Base-by-base conservation (phyloP, 2,888 invertebrate species). In the Tetranychus truncatus region DNA sequence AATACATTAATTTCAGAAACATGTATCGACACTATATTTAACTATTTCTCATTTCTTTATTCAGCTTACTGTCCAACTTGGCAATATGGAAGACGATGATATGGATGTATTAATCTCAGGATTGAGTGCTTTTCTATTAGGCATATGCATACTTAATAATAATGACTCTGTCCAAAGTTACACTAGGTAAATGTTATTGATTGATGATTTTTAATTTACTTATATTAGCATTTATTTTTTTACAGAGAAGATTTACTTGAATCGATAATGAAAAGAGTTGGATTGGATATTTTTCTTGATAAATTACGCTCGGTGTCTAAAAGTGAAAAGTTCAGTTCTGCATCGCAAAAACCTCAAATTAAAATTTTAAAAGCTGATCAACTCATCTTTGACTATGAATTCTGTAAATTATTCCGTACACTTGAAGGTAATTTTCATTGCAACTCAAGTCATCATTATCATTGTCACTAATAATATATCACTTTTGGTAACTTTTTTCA, bases 271-370 rank as follows among this genome's bases (percentile, higher is more conserved):
- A 91, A 92, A 81, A 86, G 97, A 78, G 91, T 99, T 76, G 95
- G 94, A 7, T 84, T 91, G 79, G 97, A 99, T 82, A 88, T 88
- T 74, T 92, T 93, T 82, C 87, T 89, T 76, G 89, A 91, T 77
- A 92, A 92, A 81, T 85, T 99, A 76, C 88, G 88, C 74, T 91
- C 92, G 79, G 89, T 97, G 75, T 88, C 91, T 0, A 88, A 90
- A 74, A 92, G 92, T 81, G 97, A 97, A 84, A 87, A 89, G 69
- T 99, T 96, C 84, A 91, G 90, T 75, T 88, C 89, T 81, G 93
- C 96, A 20, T 89, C 92, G 24, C 96, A 97, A 82, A 92, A 92
- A 80, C 95, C 97, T 0, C 95, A 96, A 83, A 87, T 92, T 46
- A 86, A 88, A 71, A 90, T 89, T 15, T 89, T 88, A 82, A 85